Evolutionary conservation across 2,888 invertebrate species (phyloP).

Genomic region (Amphipoea oculea): DNA sequence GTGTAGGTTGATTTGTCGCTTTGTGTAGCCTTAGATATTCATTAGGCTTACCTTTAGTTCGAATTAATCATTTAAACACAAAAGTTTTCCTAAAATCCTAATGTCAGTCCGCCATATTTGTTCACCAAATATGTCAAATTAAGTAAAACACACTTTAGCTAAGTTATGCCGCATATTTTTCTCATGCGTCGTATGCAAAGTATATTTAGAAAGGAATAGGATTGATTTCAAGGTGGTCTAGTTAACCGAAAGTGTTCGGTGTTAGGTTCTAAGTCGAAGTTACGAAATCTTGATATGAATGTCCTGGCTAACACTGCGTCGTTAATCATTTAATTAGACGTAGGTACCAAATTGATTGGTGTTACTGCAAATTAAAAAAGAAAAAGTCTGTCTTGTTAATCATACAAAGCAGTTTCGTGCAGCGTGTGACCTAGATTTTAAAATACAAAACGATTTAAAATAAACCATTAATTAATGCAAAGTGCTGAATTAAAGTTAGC

Average conservation of each 20-base stretch:
- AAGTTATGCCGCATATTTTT: slow-evolving; percentile 59
- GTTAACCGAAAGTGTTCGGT: slow-evolving; percentile 64
- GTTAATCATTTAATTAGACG: slow-evolving; percentile 27
- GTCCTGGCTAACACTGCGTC: slow-evolving; percentile 21
- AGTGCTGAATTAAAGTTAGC: neutral
- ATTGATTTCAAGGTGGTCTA: slow-evolving; percentile 81
- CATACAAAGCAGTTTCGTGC: neutral
- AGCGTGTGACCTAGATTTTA: neutral
- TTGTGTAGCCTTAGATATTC: too few relatives aligned
- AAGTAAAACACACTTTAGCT: neutral
- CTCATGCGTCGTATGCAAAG: slow-evolving; percentile 75
- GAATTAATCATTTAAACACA: too few relatives aligned
- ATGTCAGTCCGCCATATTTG: neutral
- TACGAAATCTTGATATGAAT: slow-evolving; percentile 53
- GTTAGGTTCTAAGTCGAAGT: slow-evolving; percentile 35
- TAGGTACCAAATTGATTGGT: slow-evolving; percentile 4
- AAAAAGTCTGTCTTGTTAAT: neutral
- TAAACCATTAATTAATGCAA: neutral
- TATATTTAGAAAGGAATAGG: slow-evolving; percentile 81
- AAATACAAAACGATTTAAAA: neutral
- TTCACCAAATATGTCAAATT: neutral
- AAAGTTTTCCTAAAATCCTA: neutral
- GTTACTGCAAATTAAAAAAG: neutral
- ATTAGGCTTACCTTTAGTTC: too few relatives aligned
- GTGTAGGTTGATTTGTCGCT: too few relatives aligned